Base-by-base conservation (phyloP, 2,113 vertebrate genomes). In the Ailuropoda melanoleuca region DNA sequence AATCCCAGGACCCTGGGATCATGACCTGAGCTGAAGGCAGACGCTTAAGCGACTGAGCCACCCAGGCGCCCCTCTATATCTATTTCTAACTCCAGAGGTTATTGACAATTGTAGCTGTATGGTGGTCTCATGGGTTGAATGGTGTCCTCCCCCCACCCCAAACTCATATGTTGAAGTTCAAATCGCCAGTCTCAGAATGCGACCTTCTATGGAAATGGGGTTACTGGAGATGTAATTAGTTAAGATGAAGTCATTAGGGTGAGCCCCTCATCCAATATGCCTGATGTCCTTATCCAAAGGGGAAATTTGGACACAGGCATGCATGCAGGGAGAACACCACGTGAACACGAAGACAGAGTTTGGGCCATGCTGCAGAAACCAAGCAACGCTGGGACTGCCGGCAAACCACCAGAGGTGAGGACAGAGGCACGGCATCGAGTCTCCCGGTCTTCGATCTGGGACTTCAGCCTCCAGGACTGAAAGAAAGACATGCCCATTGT, bases 331-430 rank as follows among this genome's bases (percentile, higher is more conserved):
- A 80, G 50, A 93, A 84, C 8, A 50, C 7, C 8, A 1, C 12
- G 9, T 48, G 55, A 91, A 34, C 15, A 29, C 7, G 18, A 77
- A 62, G 31, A 37, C 7, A 31, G 50, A 75, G 58, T 29, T 7
- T 0, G 11, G 50, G 46, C 0, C 1, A 8, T 19, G 53, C 18
- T 4, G 6, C 6, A n/a, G 81, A 43, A 37, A 37, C 24, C 26
- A 37, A 37, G 50, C 37, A 26, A 19, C 0, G 7, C 14, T 14
- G 29, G 34, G n/a, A 46, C 19, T 8, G 37, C 19, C 72, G 34
- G 39, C 19, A 26, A 56, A 10, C 24, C 9, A 26, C 17, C 5
- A 0, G 24, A n/a, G 64, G 53, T 17, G 18, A 26, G 19, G 48
- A 55, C 46, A 34, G n/a, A 50, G 8, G 10, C 37, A 26, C 4